A percentile compares a stretch with the other conserved stretches of the same genome.
Evolutionary conservation across 1,140 invertebrate species (phyloP).

Genomic region (Nasonia longicornis): DNA sequence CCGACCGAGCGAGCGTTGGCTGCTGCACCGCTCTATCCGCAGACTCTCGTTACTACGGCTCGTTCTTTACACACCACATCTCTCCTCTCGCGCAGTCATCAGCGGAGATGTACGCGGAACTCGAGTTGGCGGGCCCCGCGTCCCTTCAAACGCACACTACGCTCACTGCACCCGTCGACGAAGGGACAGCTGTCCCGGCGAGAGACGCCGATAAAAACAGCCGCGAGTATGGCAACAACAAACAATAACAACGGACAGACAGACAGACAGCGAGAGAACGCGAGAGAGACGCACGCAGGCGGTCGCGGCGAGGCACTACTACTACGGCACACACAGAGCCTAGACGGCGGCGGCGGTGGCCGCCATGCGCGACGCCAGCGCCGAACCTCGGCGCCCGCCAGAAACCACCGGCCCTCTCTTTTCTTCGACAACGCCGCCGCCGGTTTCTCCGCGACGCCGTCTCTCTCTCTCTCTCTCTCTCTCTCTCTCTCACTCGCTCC

Average conservation of each 20-base stretch:
- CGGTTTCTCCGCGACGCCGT: neutral
- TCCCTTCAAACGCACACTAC: neutral
- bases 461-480: neutral
- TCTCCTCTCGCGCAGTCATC: neutral
- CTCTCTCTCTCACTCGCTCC: too few relatives aligned
- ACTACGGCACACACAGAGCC: constrained; percentile 56
- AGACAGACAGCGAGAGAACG: neutral
- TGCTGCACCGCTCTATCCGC: neutral
- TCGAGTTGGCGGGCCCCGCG: neutral
- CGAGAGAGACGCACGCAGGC: constrained; percentile 4
- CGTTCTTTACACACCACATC: neutral
- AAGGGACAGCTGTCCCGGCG: constrained; percentile 22
- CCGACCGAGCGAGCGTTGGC: neutral
- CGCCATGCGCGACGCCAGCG: constrained; percentile 61
- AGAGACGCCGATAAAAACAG: neutral
- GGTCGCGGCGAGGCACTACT: constrained; percentile 34
- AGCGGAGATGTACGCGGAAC: neutral
- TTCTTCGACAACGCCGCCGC: neutral
- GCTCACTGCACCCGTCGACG: neutral
- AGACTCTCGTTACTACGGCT: neutral
- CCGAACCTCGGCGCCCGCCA: constrained; percentile 19
- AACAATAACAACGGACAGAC: too few relatives aligned
- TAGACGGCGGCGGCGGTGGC: constrained; percentile 56
- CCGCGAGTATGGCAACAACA: too few relatives aligned
- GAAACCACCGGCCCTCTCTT: neutral